Conservation (phyloP, 2,113 vertebrate genomes). For the Rallus limicola region DNA sequence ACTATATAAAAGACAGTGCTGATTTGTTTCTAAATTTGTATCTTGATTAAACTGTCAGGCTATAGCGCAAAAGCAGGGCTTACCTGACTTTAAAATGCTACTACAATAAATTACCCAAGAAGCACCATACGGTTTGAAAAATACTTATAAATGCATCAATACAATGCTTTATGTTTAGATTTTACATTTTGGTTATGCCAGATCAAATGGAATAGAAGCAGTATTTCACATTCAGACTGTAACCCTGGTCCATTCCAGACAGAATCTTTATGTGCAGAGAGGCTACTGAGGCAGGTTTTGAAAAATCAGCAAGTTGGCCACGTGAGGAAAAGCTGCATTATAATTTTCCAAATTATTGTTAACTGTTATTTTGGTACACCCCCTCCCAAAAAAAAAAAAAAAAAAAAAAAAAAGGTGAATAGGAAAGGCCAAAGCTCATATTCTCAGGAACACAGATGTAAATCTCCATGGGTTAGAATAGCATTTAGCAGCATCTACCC, state of each 20-base stretch:
- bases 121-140: neutral
- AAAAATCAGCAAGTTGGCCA: neutral
- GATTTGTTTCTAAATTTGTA: slow-evolving; percentile 72
- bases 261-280: neutral
- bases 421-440: neutral
- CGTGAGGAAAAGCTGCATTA: neutral
- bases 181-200: neutral
- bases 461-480: neutral
- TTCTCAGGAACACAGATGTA: neutral
- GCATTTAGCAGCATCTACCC: neutral
- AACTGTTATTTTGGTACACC: neutral
- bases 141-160: neutral
- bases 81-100: slow-evolving; percentile 37
- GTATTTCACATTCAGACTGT: neutral
- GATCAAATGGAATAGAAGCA: slow-evolving; percentile 3
- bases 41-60: slow-evolving; percentile 67
- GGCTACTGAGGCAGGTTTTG: neutral
- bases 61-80: slow-evolving; percentile 1
- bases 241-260: neutral
- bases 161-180: neutral
- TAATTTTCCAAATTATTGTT: neutral
- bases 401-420: neutral
- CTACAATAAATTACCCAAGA: slow-evolving; percentile 30
- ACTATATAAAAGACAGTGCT: slow-evolving; percentile 64
- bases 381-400: neutral